Evolutionary conservation across 2,888 invertebrate genomes (phyloP), one percentile per base, ranked within the genome.

Genomic region (Agonopterix subpropinquella): DNA sequence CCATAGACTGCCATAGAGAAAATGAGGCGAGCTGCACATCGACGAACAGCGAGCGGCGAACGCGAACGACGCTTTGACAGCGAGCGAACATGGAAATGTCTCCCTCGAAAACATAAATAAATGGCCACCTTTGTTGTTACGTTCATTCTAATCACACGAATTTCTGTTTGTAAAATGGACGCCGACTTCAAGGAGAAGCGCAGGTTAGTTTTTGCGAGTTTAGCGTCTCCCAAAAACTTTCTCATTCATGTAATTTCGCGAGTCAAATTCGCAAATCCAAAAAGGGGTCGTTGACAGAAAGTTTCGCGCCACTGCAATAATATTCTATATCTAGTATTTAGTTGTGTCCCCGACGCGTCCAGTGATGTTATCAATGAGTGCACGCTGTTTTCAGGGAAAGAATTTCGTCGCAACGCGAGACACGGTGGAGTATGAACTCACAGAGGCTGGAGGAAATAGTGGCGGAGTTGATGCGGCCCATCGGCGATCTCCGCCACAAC

Each of bases 101-200:
- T 80, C 79, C 68, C 61, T 60, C 60, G 52, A 82, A 87, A 87
- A 84, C 81, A 68, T 80, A 83, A 87, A 86, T 88, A 88, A 87
- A 88, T 88, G 88, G 88, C 79, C 86, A 87, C 86, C 82, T 77
- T 86, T 81, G 67, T 72, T 76, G 66, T 82, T 85, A 85, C 83
- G 83, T 81, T 80, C 73, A 77, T 83, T 75, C 73, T 83, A 74
- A 70, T 79, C 76, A 62, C 62, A 68, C 67, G 62, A 75, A 69
- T 78, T 67, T 70, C 73, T 81, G 76, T 78, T 77, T 79, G 64
- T 83, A 82, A 84, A 80, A 89, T 89, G 88, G 88, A 87, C 77
- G 87, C 79, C 75, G 77, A 77, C 60, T 68, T 58, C 58, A 64
- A 65, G 59, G 70, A 70, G 53, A 70, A 67, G 54, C 73, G 60